These are phyloP conservation scores for Drosophila pallidifrons DNA, from an alignment of 1,140 invertebrate species.

Conservation along the genomic window DNA sequence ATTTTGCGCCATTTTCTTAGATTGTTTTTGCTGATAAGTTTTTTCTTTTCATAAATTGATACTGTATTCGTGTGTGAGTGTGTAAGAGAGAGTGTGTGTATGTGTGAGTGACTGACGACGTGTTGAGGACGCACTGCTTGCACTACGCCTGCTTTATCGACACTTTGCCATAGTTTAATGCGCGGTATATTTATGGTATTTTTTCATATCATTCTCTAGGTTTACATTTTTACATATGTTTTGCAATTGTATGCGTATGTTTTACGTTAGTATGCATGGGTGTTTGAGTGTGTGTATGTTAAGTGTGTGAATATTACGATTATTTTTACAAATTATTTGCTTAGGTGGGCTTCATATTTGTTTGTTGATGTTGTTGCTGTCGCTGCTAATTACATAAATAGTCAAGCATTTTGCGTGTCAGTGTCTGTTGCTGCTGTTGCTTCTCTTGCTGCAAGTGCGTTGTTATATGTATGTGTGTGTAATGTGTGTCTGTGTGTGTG, in stretches of 20 bases:
- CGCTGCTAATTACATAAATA: slow-evolving; percentile 66
- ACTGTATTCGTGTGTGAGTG: slow-evolving; percentile 7
- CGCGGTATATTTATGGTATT: slow-evolving; percentile 55
- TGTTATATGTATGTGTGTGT: slow-evolving; percentile 35
- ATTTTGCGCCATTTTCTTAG: slow-evolving; percentile 26
- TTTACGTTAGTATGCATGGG: slow-evolving; percentile 11
- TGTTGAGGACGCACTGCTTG: slow-evolving; percentile 17
- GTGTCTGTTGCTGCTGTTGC: slow-evolving; percentile 36
- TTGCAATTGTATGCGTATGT: slow-evolving; percentile 11
- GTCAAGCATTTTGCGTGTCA: slow-evolving; percentile 63
- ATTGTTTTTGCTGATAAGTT: slow-evolving; percentile 38
- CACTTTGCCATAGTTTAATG: slow-evolving; percentile 13
- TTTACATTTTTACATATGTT: slow-evolving; percentile 56
- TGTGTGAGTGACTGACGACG: neutral
- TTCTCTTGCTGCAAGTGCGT: slow-evolving; percentile 10
- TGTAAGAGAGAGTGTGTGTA: neutral
- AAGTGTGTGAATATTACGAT: slow-evolving; percentile 49
- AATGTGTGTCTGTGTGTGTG: slow-evolving; percentile 37
- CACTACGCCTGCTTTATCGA: slow-evolving; percentile 12
- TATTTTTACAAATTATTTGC: slow-evolving; percentile 79
- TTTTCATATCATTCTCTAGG: slow-evolving; percentile 41
- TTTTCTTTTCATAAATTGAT: slow-evolving; percentile 32
- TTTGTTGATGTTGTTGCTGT: slow-evolving; percentile 66
- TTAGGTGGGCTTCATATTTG: slow-evolving; percentile 82
- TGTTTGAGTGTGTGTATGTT: slow-evolving; percentile 19